Conservation (phyloP, 2,113 vertebrate species). For the Thinocorus orbignyianus region DNA sequence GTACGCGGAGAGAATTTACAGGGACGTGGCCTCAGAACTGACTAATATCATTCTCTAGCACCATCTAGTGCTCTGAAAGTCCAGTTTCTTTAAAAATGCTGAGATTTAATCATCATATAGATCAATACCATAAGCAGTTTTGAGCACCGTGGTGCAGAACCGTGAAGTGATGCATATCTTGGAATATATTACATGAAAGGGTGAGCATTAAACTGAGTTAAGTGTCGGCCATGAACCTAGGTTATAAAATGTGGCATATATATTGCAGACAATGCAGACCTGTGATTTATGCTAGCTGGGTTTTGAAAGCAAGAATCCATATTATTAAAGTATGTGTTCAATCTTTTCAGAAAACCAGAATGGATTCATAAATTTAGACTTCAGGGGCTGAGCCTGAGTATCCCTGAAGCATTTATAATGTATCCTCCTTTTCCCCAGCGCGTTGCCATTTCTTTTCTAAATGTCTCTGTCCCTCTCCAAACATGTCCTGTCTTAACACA, state of each 20-base stretch:
- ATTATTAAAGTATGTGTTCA: not conserved
- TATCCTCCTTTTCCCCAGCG: not conserved
- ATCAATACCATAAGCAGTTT: not conserved
- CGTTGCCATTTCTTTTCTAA: not conserved
- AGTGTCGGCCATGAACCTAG: not conserved
- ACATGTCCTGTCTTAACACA: rapidly evolving
- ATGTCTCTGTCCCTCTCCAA: not conserved
- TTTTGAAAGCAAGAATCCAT: not conserved
- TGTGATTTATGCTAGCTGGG: not conserved
- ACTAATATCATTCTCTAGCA: slow-evolving; percentile 55
- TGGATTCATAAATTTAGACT: not conserved
- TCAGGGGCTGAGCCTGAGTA: not conserved
- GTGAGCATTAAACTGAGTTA: slow-evolving; percentile 24
- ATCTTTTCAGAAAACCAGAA: not conserved
- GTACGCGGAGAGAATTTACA: not conserved
- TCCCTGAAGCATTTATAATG: not conserved
- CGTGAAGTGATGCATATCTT: not conserved
- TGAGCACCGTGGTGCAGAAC: not conserved
- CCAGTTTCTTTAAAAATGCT: not conserved
- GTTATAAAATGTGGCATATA: slow-evolving; percentile 8
- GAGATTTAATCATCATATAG: not conserved
- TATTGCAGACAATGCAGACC: slow-evolving; percentile 16
- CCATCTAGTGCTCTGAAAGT: slow-evolving; percentile 60
- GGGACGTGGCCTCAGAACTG: not conserved
- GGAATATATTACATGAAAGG: slow-evolving; percentile 9